Evolutionary conservation across 2,113 vertebrate genomes (phyloP).

Genomic region (Laterallus jamaicensis): DNA sequence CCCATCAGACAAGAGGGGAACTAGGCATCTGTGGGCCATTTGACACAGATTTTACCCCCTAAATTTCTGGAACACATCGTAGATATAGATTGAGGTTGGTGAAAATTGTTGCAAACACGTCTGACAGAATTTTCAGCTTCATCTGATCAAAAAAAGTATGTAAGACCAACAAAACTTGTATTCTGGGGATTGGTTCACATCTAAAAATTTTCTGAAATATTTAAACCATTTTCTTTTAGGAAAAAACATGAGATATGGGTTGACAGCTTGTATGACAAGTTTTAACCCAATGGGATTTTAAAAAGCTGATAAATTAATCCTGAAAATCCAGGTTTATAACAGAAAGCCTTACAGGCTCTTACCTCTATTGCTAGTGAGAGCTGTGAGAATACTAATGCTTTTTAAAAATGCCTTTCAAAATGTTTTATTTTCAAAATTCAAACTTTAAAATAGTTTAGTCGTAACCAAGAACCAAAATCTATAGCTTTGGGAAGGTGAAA

Average conservation of each 20-base stretch:
- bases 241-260: neutral
- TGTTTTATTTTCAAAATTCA: slow-evolving; percentile 9
- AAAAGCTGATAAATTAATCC: slow-evolving; percentile 63
- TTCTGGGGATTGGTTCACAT: neutral
- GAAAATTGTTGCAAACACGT: neutral
- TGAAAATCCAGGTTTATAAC: slow-evolving; percentile 57
- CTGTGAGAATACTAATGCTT: neutral
- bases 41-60: neutral
- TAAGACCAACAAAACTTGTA: neutral
- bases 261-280: slow-evolving; percentile 57
- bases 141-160: neutral
- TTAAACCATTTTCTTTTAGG: slow-evolving; percentile 2
- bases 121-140: neutral
- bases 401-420: neutral
- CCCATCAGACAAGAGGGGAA: neutral
- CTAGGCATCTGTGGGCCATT: neutral
- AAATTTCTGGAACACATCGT: neutral
- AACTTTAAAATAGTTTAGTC: neutral
- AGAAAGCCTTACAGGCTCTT: slow-evolving; percentile 15
- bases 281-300: slow-evolving; percentile 55
- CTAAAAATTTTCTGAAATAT: neutral
- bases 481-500: neutral
- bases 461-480: neutral
- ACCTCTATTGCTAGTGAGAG: neutral
- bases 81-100: neutral